Evolutionary conservation across 2,113 vertebrate genomes (phyloP), one percentile per base, ranked within the genome.

Genomic region (Sterrhoptilus dennistouni): DNA sequence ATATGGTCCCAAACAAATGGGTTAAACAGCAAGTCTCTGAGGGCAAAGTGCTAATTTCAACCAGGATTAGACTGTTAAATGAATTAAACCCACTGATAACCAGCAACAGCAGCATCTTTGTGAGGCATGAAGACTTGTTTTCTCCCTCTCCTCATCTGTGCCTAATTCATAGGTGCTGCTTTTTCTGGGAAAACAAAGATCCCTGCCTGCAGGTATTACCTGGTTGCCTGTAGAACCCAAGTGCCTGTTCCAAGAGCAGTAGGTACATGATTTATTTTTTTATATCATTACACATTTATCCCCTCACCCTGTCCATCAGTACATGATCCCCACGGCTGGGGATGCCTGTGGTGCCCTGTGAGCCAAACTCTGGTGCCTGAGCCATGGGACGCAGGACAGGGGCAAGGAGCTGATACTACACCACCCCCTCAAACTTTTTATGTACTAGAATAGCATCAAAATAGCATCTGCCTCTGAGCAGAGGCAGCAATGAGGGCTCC

Each of bases 351-450:
- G 42, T 70, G 60, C 52, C 35, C 56, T 4, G 0, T 8, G 14
- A 63, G 5, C 66, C 36, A 15, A 35, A 28, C 38, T 44, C 24
- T 25, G 38, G 6, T 65, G 35, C 6, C 47, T 8, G n/a, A 40
- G 61, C 50, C 6, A 2, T 0, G 2, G 36, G 38, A 17, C 78
- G 24, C 31, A 9, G n/a, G 56, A 24, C 40, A 18, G 22, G 5
- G 5, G 35, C 49, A 59, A 64, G 52, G 53, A 65, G 38, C 25
- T 36, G 75, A 19, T 6, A 33, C 38, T 25, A 4, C 49, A 45
- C 45, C 53, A n/a, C 25, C 2, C 1, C 2, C 38, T 16, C 22
- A 8, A 21, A 12, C 3, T 27, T 36, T 1, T 0, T 5, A 19
- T 6, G 40, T 76, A 68, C 49, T 35, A n/a, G 83, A 71, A 5